Percentiles rank a stretch among this genome's conserved stretches.
Evolutionary conservation across 1,140 invertebrate genomes (phyloP).

Genomic region (Dolichoris vasculosae): DNA sequence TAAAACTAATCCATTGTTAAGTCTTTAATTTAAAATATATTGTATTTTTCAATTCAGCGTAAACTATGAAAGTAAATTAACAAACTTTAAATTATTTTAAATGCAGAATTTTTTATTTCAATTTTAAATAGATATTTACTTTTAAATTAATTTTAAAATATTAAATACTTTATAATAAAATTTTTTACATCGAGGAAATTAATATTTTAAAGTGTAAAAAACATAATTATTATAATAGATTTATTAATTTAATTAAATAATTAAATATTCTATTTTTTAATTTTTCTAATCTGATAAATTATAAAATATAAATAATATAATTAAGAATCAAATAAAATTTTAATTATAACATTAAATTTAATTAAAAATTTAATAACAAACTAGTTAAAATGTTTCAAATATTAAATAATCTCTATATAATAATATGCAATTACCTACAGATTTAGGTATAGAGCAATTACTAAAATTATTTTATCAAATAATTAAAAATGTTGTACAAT

Average conservation of each 20-base stretch:
- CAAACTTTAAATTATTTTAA: background rate
- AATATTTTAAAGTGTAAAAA: no score
- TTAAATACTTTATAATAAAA: background rate
- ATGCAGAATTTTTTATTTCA: background rate
- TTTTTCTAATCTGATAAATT: background rate
- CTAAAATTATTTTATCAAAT: background rate
- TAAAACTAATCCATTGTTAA: no score
- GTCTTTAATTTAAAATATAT: no score
- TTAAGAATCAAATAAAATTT: background rate
- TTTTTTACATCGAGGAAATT: background rate
- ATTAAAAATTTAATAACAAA: background rate
- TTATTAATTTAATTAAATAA: background rate
- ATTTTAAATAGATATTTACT: background rate
- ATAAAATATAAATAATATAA: background rate
- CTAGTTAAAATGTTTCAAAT: background rate
- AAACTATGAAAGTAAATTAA: background rate
- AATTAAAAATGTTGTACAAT: constrained; percentile 16
- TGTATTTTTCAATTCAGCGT: no score
- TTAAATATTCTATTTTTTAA: background rate
- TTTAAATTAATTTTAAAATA: background rate
- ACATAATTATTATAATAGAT: background rate
- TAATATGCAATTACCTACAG: background rate
- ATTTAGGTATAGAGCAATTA: background rate
- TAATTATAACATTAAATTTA: background rate
- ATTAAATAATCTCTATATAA: no score